These are phyloP conservation scores for Urechis unicinctus DNA, from an alignment of 2,888 invertebrate genomes.

Conservation along the genomic window DNA sequence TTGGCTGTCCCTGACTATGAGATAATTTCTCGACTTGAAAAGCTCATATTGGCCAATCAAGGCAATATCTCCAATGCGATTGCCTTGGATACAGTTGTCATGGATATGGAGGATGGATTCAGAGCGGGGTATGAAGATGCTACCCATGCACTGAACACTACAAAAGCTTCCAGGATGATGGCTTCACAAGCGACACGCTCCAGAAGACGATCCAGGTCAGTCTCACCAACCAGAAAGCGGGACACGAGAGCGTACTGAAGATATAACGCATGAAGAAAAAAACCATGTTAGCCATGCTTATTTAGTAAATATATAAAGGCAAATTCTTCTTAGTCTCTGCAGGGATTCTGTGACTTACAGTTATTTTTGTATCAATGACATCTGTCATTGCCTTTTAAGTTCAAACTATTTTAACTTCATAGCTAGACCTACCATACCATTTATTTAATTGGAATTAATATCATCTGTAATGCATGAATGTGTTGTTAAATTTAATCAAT, in stretches of 20 bases:
- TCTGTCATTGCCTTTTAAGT: too few relatives aligned
- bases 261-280: too few relatives aligned
- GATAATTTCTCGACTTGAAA: conserved; percentile 49
- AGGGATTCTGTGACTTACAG: too few relatives aligned
- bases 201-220: conserved; percentile 30
- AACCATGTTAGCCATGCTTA: too few relatives aligned
- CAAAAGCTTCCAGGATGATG: not conserved
- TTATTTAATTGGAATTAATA: too few relatives aligned
- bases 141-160: conserved; percentile 13
- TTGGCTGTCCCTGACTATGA: conserved; percentile 52
- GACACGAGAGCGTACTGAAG: conserved; percentile 37
- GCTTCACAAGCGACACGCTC: not conserved
- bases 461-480: too few relatives aligned
- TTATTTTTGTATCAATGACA: too few relatives aligned
- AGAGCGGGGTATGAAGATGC: conserved; percentile 31
- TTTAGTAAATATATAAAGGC: too few relatives aligned
- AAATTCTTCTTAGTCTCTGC: too few relatives aligned
- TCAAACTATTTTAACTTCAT: too few relatives aligned
- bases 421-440: too few relatives aligned
- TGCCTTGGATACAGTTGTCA: conserved; percentile 39
- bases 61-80: conserved; percentile 37
- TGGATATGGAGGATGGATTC: conserved; percentile 42
- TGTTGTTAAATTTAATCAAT: too few relatives aligned
- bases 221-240: conserved; percentile 34
- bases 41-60: conserved; percentile 47